Evolutionary conservation across 1,140 invertebrate genomes (phyloP), one percentile per base, ranked within the genome.

Genomic region (Araneus ventricosus): DNA sequence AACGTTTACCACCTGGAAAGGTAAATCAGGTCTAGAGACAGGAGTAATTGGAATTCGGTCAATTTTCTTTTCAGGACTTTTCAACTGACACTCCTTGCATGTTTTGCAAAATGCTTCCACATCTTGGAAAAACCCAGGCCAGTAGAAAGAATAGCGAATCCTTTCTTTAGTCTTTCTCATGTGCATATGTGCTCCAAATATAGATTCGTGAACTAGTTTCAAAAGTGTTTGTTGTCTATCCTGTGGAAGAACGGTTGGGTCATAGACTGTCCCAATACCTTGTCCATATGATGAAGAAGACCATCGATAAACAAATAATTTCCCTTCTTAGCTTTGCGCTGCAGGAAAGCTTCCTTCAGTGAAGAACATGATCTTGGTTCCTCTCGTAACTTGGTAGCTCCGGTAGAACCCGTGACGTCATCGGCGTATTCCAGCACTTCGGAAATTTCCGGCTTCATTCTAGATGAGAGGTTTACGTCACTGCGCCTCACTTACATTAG

Each of bases 71-170:
- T n/a, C 34, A 41, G 2, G 17, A 6, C 4, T 88, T n/a, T 20
- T 52, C 6, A 70, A 2, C 30, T 88, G 86, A 30, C 61, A 88
- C 6, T 34, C 22, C 27, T 39, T n/a, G 22, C 34, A 41, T 4
- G 4, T 70, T 4, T 39, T 22, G 20, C 61, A 70, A 70, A 88
- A 88, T n/a, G 0, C 2, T 4, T 88, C 30, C 1, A 88, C 22
- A 27, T 88, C 7, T 41, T 45, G 22, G 14, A 5, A 61, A 27
- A 24, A n/a, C 0, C 7, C 22, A 45, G 37, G 59, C 20, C 61
- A 88, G 37, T 39, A 67, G 27, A 88, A 88, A 14, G 59, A 88
- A 63, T 88, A 88, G 1, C 30, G 59, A 27, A 37, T 39, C 30
- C 22, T n/a, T 2, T 88, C 22, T 67, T 67, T 45, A 1, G 30